phyloP scores from a whole-genome alignment of 2,113 vertebrate species.

The Pipra filicauda region DNA sequence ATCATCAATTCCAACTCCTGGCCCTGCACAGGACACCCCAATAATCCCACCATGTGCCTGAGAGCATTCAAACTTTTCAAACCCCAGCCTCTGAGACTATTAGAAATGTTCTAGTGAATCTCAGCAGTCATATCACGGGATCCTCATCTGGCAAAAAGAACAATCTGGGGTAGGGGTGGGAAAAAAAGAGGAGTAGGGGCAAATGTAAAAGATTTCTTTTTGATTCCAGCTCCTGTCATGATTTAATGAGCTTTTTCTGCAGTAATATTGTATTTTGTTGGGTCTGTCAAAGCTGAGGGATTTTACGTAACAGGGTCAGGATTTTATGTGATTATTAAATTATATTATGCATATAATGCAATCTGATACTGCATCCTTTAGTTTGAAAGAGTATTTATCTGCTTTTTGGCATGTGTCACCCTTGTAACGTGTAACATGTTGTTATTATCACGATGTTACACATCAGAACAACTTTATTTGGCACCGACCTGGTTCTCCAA shows the following conservation, averaged over 20 bases:
- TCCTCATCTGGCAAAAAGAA: background rate
- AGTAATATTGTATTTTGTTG: background rate
- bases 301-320: background rate
- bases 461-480: background rate
- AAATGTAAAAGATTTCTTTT: background rate
- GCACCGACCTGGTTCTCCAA: background rate
- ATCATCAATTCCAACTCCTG: background rate
- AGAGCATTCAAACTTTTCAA: background rate
- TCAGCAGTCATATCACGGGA: background rate
- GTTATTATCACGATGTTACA: background rate
- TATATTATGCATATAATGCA: background rate
- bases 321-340: background rate
- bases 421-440: background rate
- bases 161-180: background rate
- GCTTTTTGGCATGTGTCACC: background rate
- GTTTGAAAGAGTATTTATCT: background rate
- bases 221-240: background rate
- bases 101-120: background rate
- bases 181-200: background rate
- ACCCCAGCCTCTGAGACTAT: background rate
- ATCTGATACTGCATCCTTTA: background rate
- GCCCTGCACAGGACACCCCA: background rate
- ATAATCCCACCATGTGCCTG: accelerated
- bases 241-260: background rate
- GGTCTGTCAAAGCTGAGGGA: background rate